Percentiles rank a stretch among this genome's conserved stretches.
phyloP scores from a whole-genome alignment of 2,888 invertebrate genomes.

The Anthoptus insignis region DNA sequence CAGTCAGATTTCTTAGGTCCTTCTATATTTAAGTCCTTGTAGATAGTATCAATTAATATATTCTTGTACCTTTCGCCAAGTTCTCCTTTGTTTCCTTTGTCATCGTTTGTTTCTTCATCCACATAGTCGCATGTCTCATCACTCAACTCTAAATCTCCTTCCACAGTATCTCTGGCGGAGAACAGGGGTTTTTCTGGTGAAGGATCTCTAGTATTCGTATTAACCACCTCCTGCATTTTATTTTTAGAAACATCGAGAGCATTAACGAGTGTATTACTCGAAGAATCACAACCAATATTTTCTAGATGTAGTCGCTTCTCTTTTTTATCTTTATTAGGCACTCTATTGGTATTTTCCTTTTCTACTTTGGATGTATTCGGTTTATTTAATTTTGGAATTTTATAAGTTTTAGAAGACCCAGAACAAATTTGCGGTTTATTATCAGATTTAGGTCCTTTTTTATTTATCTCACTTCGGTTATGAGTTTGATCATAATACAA shows the following conservation, averaged over 20 bases:
- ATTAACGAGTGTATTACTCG: too few relatives aligned
- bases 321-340: conserved; percentile 5
- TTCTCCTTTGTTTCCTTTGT: conserved; percentile 1
- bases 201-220: neutral
- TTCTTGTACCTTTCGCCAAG: conserved; percentile 6
- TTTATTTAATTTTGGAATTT: conserved; percentile 55
- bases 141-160: conserved; percentile 75
- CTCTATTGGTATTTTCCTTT: neutral
- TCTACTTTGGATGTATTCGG: conserved; percentile 2
- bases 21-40: conserved; percentile 16
- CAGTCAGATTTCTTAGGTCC: conserved; percentile 22
- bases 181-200: neutral
- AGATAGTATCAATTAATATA: conserved; percentile 34
- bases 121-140: conserved; percentile 52
- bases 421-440: conserved; percentile 11
- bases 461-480: neutral
- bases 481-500: conserved; percentile 16
- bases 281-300: too few relatives aligned
- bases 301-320: too few relatives aligned
- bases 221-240: neutral
- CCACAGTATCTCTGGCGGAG: conserved; percentile 55
- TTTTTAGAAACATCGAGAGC: neutral
- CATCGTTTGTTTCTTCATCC: conserved; percentile 28
- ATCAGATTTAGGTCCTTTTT: conserved; percentile 25
- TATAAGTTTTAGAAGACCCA: conserved; percentile 44